phyloP scores from a whole-genome alignment of 30 jellyfish, hydroid and myxozoan species.

The Pseudorhiza aurosa region DNA sequence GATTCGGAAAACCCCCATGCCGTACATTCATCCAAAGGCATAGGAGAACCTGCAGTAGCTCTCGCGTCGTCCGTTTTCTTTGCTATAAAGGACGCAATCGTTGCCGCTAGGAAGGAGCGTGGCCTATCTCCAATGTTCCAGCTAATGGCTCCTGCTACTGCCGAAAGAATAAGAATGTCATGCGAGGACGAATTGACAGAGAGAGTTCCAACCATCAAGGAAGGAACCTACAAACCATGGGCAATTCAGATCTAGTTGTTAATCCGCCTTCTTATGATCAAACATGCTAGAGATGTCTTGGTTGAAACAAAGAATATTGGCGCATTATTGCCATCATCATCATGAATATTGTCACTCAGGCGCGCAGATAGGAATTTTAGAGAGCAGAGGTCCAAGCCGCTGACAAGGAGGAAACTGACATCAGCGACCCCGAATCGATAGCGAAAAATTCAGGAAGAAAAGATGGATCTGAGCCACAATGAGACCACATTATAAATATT shows the following conservation, averaged over 20 bases:
- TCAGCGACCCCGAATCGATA: too few species aligned
- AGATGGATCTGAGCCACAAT: too few species aligned
- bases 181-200: constrained; percentile 55
- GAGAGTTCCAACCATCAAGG: constrained; percentile 22
- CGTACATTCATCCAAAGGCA: constrained; percentile 56
- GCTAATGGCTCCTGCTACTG: constrained; percentile 56
- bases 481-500: too few species aligned
- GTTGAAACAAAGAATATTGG: too few species aligned
- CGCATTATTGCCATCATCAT: too few species aligned
- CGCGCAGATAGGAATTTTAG: too few species aligned
- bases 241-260: constrained; percentile 35
- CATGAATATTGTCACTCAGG: too few species aligned
- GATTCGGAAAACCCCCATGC: constrained; percentile 47
- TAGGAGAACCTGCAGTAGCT: constrained; percentile 55
- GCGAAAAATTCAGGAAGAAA: too few species aligned
- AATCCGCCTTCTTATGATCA: too few species aligned
- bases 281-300: too few species aligned
- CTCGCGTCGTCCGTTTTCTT: constrained; percentile 52
- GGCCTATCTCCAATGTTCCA: constrained; percentile 28
- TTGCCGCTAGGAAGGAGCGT: constrained; percentile 42
- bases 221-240: constrained; percentile 43
- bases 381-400: too few species aligned
- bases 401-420: too few species aligned
- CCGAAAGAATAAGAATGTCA: constrained; percentile 54
- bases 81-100: constrained; percentile 53